Evolutionary conservation across 2,888 invertebrate species (phyloP).

Genomic region (Aspidiotus destructor): DNA sequence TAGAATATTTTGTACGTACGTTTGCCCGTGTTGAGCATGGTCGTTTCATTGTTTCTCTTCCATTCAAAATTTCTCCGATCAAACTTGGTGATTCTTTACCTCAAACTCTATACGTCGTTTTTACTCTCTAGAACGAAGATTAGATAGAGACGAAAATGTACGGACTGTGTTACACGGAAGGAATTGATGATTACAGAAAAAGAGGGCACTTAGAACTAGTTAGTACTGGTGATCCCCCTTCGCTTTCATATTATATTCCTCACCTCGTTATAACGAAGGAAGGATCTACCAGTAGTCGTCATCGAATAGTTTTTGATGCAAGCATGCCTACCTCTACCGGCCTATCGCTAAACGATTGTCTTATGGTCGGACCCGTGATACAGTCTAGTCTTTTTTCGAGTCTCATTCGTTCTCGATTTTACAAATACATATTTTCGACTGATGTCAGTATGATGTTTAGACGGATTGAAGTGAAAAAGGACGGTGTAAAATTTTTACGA

Average conservation of each 20-base stretch:
- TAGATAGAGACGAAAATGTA: background rate
- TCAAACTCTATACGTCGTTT: background rate
- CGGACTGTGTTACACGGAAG: background rate
- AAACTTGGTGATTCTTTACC: background rate
- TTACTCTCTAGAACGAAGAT: background rate
- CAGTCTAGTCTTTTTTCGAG: background rate
- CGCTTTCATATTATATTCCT: constrained; percentile 3
- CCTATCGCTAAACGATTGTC: background rate
- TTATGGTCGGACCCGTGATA: background rate
- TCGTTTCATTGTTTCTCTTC: background rate
- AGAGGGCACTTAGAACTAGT: background rate
- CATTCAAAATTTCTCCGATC: background rate
- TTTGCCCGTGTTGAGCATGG: background rate
- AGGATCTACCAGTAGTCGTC: background rate
- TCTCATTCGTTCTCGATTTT: background rate
- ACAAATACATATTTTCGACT: constrained; percentile 3
- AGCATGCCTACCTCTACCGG: background rate
- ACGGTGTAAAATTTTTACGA: background rate
- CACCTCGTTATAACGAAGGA: background rate
- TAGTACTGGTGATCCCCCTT: background rate
- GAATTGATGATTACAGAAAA: background rate
- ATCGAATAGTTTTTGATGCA: background rate
- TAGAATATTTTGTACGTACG: background rate
- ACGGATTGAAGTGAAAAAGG: background rate
- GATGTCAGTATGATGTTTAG: background rate